Evolutionary conservation across 2,113 vertebrate species (phyloP).

Genomic region (Hemiscyllium ocellatum): DNA sequence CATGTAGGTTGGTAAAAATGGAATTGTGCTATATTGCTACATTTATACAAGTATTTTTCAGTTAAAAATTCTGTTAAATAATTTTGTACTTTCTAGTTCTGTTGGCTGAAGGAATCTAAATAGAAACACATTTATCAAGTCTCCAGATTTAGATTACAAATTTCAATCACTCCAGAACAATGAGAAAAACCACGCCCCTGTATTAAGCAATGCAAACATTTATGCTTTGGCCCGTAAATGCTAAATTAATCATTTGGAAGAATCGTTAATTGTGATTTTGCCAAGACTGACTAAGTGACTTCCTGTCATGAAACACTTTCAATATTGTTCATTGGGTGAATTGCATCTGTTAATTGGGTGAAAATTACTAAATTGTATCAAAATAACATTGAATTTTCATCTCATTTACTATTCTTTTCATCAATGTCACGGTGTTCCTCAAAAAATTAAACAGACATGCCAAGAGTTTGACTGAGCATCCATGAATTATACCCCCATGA

Average conservation of each 20-base stretch:
- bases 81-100: background rate
- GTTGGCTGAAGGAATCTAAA: background rate
- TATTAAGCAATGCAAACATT: background rate
- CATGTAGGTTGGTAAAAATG: background rate
- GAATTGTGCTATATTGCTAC: background rate
- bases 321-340: background rate
- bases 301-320: background rate
- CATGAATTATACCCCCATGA: background rate
- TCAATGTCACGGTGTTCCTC: background rate
- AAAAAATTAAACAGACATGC: background rate
- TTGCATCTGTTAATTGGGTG: background rate
- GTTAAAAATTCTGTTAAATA: background rate
- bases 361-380: background rate
- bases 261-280: background rate
- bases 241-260: conserved; percentile 5
- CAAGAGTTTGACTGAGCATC: background rate
- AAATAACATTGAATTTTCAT: background rate
- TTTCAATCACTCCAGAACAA: background rate
- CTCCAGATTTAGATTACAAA: background rate
- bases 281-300: background rate
- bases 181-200: background rate
- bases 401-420: background rate
- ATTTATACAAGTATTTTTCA: background rate
- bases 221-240: background rate
- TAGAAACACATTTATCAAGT: background rate